phyloP scores from a whole-genome alignment of 1,140 invertebrate genomes.

The Atta cephalotes region DNA sequence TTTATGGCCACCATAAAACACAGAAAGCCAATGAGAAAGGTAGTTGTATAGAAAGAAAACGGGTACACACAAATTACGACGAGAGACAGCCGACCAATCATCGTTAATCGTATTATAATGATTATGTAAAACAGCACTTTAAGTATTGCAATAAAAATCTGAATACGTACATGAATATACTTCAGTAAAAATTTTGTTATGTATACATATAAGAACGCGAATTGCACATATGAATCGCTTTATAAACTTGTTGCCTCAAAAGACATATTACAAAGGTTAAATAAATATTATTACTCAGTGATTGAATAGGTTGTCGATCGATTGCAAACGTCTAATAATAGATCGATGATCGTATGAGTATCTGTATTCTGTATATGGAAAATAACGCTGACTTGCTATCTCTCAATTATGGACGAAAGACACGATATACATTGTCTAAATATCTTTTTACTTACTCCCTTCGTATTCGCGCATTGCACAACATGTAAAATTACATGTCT shows the following conservation, averaged over 20 bases:
- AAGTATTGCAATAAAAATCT: constrained; percentile 19
- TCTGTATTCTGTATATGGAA: neutral
- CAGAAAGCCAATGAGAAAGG: constrained; percentile 53
- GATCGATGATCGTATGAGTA: neutral
- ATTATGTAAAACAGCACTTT: constrained; percentile 42
- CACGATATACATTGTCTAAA: neutral
- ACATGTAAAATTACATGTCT: constrained; percentile 6
- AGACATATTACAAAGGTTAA: constrained; percentile 8
- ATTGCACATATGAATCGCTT: constrained; percentile 1
- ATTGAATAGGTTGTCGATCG: constrained; percentile 21
- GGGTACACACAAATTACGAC: constrained; percentile 32
- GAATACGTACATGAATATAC: neutral
- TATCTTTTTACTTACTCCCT: neutral
- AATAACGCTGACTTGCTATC: neutral
- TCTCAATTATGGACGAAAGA: neutral
- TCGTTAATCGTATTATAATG: constrained; percentile 42
- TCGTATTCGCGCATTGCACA: neutral
- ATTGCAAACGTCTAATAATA: neutral
- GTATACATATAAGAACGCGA: neutral
- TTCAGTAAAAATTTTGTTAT: neutral
- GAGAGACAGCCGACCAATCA: constrained; percentile 19
- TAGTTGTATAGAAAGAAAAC: constrained; percentile 15
- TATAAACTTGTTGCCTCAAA: constrained; percentile 9
- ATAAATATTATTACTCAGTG: constrained; percentile 39
- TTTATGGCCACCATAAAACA: constrained; percentile 71